Conservation (phyloP, 2,113 vertebrate genomes). For the Nematolebias whitei region DNA sequence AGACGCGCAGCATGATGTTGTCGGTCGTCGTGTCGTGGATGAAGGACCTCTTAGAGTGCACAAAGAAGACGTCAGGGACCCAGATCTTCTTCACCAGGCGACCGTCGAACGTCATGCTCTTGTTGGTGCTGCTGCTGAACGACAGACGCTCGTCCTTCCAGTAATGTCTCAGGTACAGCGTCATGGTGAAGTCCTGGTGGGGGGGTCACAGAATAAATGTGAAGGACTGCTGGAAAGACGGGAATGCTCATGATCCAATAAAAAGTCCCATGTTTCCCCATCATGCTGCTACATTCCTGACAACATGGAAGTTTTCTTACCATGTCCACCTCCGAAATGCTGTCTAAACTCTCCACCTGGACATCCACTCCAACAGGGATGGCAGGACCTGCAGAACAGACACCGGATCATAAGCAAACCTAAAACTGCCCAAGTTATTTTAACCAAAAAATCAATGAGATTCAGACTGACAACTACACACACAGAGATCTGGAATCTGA, state of each 20-base stretch:
- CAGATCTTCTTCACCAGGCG: slow-evolving; percentile 96
- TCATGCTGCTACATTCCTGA: neutral
- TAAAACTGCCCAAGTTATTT: neutral
- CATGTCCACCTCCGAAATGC: slow-evolving; percentile 98
- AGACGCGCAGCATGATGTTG: slow-evolving; percentile 96
- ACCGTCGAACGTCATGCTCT: slow-evolving; percentile 96
- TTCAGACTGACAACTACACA: too few relatives aligned
- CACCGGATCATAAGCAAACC: slow-evolving; percentile 2
- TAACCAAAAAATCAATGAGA: too few relatives aligned
- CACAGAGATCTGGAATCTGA: too few relatives aligned
- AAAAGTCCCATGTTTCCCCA: too few relatives aligned
- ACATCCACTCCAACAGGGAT: slow-evolving; percentile 96
- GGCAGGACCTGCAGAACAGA: slow-evolving; percentile 84
- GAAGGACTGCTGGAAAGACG: too few relatives aligned
- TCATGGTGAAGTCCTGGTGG: slow-evolving; percentile 95
- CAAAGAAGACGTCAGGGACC: slow-evolving; percentile 96
- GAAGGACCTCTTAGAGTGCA: slow-evolving; percentile 96
- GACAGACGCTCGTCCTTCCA: slow-evolving; percentile 96
- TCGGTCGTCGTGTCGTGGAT: slow-evolving; percentile 95
- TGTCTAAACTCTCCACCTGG: slow-evolving; percentile 96
- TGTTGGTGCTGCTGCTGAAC: slow-evolving; percentile 90
- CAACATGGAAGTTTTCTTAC: slow-evolving; percentile 69
- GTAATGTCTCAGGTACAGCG: slow-evolving; percentile 93
- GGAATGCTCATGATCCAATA: neutral
- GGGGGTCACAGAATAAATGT: neutral